phyloP scores from a whole-genome alignment of 2,888 invertebrate genomes.

The Melikaiella ostensackeni region DNA sequence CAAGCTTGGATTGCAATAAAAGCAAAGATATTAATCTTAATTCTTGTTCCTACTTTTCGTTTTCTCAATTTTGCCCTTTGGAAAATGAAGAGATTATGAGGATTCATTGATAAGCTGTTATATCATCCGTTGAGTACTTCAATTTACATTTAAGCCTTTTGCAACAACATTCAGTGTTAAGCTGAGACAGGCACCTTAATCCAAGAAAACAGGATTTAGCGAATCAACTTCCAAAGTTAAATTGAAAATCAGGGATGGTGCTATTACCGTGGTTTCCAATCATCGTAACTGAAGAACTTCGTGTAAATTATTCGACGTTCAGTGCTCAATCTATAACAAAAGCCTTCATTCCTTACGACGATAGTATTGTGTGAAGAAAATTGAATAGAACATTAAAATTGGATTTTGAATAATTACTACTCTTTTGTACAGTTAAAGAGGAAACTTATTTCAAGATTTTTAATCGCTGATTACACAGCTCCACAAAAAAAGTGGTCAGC shows the following conservation, averaged over 20 bases:
- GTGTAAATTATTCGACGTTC: background rate
- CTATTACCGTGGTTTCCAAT: background rate
- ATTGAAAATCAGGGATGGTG: background rate
- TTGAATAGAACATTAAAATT: background rate
- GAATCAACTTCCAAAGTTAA: background rate
- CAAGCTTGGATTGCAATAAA: background rate
- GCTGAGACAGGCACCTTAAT: background rate
- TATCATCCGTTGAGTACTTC: background rate
- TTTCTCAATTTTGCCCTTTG: background rate
- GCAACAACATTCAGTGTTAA: background rate
- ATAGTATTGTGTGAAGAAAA: background rate
- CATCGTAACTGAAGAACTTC: background rate
- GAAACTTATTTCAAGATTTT: no score
- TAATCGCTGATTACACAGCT: no score
- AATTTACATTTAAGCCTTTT: background rate
- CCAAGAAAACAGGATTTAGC: background rate
- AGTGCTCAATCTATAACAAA: background rate
- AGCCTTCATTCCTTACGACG: background rate
- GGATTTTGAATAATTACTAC: background rate
- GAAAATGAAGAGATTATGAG: background rate
- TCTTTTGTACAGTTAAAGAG: no score
- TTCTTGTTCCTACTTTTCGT: background rate
- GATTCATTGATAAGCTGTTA: background rate
- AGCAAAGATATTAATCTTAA: background rate
- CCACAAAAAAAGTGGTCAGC: no score